phyloP scores from a whole-genome alignment of 2,797 vertebrate species.

The Bovichtus variegatus region DNA sequence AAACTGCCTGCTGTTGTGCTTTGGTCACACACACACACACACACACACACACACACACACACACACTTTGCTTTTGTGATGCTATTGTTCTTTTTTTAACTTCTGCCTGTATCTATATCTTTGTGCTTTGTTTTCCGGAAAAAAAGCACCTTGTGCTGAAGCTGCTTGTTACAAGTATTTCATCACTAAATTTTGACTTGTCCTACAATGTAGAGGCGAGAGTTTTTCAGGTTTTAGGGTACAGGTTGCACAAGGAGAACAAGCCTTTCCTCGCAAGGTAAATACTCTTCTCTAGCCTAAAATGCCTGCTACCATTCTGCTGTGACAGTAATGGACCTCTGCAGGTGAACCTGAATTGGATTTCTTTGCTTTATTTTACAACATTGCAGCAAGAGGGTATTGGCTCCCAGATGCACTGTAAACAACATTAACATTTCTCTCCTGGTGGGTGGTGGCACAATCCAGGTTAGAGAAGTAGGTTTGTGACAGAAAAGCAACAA shows the following conservation, averaged over 20 bases:
- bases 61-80: background rate
- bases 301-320: constrained; percentile 17
- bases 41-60: background rate
- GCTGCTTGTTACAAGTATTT: constrained; percentile 33
- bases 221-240: constrained; percentile 29
- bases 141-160: constrained; percentile 32
- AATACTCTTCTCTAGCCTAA: constrained; percentile 18
- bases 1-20: constrained; percentile 47
- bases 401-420: constrained; percentile 40
- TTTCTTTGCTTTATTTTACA: constrained; percentile 50
- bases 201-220: constrained; percentile 11
- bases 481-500: constrained; percentile 28
- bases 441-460: constrained; percentile 13
- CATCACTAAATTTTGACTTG: constrained; percentile 44
- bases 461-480: background rate
- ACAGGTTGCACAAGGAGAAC: constrained; percentile 38
- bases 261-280: constrained; percentile 18
- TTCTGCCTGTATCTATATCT: constrained; percentile 47
- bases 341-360: constrained; percentile 49
- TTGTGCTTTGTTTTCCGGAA: constrained; percentile 30
- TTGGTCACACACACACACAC: constrained; percentile 15
- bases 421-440: constrained; percentile 49
- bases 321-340: constrained; percentile 54
- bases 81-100: constrained; percentile 40
- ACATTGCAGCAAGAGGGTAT: constrained; percentile 24